Evolutionary conservation across 2,888 invertebrate species (phyloP).

Genomic region (Coelopa pilipes): DNA sequence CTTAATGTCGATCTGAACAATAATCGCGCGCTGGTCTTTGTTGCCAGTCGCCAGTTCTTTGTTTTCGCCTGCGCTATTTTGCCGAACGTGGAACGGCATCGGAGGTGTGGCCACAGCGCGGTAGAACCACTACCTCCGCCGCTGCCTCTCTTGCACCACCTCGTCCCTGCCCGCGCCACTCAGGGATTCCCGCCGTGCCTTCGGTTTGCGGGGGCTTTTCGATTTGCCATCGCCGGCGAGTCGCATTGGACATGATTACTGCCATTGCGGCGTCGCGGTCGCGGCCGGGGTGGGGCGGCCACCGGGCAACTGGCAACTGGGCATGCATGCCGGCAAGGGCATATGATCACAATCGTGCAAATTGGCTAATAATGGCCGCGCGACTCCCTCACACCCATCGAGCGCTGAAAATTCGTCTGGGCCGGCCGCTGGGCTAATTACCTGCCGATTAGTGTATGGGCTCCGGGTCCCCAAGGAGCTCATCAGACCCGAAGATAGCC

Average conservation of each 20-base stretch:
- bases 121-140: constrained; percentile 25
- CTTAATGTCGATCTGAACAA: constrained; percentile 5
- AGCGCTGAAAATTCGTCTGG: neutral
- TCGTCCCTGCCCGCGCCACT: neutral
- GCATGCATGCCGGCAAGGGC: neutral
- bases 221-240: neutral
- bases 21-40: neutral
- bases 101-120: constrained; percentile 19
- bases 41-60: neutral
- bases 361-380: constrained; percentile 50
- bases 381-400: neutral
- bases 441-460: no score
- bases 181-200: neutral
- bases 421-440: neutral
- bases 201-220: neutral
- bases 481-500: no score
- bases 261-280: neutral
- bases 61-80: constrained; percentile 8
- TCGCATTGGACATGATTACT: neutral
- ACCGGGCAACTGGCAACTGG: neutral
- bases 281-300: neutral
- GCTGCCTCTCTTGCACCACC: no score
- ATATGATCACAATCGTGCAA: constrained; percentile 48
- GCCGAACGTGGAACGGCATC: neutral
- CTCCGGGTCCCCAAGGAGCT: no score